phyloP scores from a whole-genome alignment of 2,797 vertebrate genomes.

The Sebastes aleutianus region DNA sequence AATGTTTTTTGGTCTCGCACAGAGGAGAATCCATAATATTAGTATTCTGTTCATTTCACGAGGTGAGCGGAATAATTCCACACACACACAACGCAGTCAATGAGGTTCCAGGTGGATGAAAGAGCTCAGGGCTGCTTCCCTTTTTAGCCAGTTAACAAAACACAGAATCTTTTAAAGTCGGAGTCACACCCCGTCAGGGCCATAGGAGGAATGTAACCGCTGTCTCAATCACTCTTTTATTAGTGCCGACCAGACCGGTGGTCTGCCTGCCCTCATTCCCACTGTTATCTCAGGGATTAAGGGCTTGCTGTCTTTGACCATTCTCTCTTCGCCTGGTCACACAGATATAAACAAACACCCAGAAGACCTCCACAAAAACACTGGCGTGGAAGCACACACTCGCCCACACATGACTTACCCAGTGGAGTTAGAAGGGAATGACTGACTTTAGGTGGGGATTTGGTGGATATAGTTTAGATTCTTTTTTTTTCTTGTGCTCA shows the following conservation, averaged over 20 bases:
- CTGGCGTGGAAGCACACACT: slow-evolving; percentile 23
- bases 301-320: slow-evolving; percentile 62
- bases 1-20: background rate
- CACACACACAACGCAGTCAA: background rate
- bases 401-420: slow-evolving; percentile 18
- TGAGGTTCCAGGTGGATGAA: slow-evolving; percentile 15
- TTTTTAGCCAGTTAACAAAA: slow-evolving; percentile 68
- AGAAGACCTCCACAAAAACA: slow-evolving; percentile 25
- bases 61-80: background rate
- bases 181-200: slow-evolving; percentile 52
- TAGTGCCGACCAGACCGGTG: slow-evolving; percentile 64
- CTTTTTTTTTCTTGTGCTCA: slow-evolving; percentile 11
- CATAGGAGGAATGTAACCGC: slow-evolving; percentile 68
- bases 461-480: slow-evolving; percentile 7
- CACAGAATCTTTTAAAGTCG: slow-evolving; percentile 51
- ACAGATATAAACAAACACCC: slow-evolving; percentile 60
- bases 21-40: background rate
- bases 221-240: slow-evolving; percentile 78
- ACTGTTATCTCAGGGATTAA: slow-evolving; percentile 81
- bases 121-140: slow-evolving; percentile 26
- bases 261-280: slow-evolving; percentile 67
- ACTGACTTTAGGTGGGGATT: slow-evolving; percentile 41
- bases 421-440: slow-evolving; percentile 30
- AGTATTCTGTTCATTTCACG: background rate
- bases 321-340: slow-evolving; percentile 52